phyloP scores from a whole-genome alignment of 2,888 invertebrate species.

The Caenorhabditis sp. region DNA sequence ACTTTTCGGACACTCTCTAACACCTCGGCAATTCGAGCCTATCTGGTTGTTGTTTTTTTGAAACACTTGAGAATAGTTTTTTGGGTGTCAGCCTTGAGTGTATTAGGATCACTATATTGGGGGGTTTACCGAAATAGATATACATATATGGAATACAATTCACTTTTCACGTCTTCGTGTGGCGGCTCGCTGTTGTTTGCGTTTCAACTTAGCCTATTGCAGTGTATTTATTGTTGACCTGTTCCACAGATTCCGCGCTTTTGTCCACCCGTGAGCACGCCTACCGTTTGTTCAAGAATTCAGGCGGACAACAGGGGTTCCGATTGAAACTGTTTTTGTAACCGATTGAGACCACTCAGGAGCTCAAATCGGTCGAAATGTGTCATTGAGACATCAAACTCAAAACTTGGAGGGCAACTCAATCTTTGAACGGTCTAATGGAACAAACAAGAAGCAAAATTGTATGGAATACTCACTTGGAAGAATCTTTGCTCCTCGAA shows the following conservation, averaged over 20 bases:
- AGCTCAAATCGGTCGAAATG: constrained; percentile 57
- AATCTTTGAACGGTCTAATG: constrained; percentile 5
- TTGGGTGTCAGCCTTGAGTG: constrained; percentile 34
- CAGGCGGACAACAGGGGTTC: constrained; percentile 47
- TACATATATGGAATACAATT: constrained; percentile 11
- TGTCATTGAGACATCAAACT: constrained; percentile 28
- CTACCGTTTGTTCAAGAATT: constrained; percentile 58
- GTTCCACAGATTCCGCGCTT: constrained; percentile 46
- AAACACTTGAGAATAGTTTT: constrained; percentile 53
- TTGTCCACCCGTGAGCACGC: constrained; percentile 52
- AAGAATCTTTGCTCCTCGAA: constrained; percentile 82
- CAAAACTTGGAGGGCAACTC: not conserved
- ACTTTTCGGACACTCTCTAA: constrained; percentile 40
- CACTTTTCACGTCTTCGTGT: constrained; percentile 62
- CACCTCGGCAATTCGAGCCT: constrained; percentile 30
- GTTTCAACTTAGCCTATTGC: constrained; percentile 64
- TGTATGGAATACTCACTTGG: constrained; percentile 73
- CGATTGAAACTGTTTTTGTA: constrained; percentile 44
- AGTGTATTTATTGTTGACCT: constrained; percentile 61
- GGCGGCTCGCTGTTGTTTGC: constrained; percentile 43
- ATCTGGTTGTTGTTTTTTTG: constrained; percentile 35
- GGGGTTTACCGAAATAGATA: constrained; percentile 37
- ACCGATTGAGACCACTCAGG: constrained; percentile 25
- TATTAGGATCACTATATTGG: constrained; percentile 26
- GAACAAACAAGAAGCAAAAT: not conserved